Evolutionary conservation across 2,888 invertebrate genomes (phyloP), one percentile per base, ranked within the genome.

Genomic region (Andrena flavipes): DNA sequence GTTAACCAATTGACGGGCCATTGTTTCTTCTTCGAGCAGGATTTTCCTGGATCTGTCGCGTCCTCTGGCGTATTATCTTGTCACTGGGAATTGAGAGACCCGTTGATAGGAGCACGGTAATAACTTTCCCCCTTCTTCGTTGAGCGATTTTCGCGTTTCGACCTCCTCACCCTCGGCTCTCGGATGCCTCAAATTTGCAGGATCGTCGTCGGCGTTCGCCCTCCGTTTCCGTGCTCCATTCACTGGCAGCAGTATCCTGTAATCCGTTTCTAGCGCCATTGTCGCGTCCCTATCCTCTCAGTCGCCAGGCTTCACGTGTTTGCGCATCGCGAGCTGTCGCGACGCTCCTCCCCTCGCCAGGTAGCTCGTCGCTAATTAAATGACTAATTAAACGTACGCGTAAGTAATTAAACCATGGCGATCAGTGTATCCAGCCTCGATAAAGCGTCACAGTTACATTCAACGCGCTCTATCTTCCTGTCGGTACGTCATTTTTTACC

Each of bases 331-430:
- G 20, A 51, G 51, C 51, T 20, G 51, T 51, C 20, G 8, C 20
- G 54, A 20, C 13, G 23, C 23, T 16, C 10, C 10, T 20, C 13
- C 13, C n/a, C 26, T n/a, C 26, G 26, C 3, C 20, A 1, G 33
- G 16, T 29, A 23, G 7, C 20, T 33, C 16, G 16, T 23, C 60
- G 65, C 60, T 71, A 81, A 81, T 78, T 72, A 64, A 73, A 71
- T 64, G 68, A 49, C 29, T 51, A 64, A 79, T 81, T 79, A 73
- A 69, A 49, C 72, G 56, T 2, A 48, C 29, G 51, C 4, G 10
- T 30, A 51, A 49, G 68, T 49, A 64, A 49, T 60, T 62, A 69
- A 79, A 59, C 35, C 65, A n/a, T 13, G 30, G 29, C 76, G 49
- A 69, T 30, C 23, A 7, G 16, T 29, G 72, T 13, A 33, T 48